Evolutionary conservation across 2,113 vertebrate genomes (phyloP).

Genomic region (Antigone vipio): DNA sequence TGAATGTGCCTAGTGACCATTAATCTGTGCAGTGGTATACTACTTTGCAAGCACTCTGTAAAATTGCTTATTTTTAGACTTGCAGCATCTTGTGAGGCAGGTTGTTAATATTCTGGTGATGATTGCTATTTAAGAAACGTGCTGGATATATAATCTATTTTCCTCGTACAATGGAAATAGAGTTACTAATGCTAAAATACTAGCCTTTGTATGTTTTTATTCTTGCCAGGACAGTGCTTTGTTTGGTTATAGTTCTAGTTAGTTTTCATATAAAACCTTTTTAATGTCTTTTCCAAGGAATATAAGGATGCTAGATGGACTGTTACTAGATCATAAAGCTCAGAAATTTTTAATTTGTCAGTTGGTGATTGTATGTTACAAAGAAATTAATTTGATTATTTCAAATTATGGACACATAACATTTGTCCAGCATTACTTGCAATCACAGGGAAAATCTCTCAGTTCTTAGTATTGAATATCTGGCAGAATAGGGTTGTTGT

Average conservation of each 20-base stretch:
- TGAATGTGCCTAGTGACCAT: neutral
- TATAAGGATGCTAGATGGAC: neutral
- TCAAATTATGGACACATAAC: neutral
- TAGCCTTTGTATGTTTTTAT: neutral
- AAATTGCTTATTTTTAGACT: neutral
- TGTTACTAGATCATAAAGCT: neutral
- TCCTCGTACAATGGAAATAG: neutral
- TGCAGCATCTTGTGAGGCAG: neutral
- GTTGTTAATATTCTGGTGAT: neutral
- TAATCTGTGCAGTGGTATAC: neutral
- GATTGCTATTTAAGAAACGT: neutral
- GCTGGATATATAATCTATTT: neutral
- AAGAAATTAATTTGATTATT: neutral
- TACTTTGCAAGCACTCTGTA: neutral
- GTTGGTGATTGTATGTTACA: neutral
- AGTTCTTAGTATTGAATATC: neutral
- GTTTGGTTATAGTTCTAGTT: neutral
- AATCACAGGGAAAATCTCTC: neutral
- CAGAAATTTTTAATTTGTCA: neutral
- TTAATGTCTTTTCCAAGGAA: neutral
- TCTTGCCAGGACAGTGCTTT: neutral
- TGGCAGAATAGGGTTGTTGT: neutral
- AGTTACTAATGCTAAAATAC: neutral
- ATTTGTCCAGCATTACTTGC: neutral
- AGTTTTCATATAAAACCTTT: neutral